Evolutionary conservation across 2,797 vertebrate species (phyloP), one percentile per base, ranked within the genome.

Genomic region (Cephalopachus bancanus): DNA sequence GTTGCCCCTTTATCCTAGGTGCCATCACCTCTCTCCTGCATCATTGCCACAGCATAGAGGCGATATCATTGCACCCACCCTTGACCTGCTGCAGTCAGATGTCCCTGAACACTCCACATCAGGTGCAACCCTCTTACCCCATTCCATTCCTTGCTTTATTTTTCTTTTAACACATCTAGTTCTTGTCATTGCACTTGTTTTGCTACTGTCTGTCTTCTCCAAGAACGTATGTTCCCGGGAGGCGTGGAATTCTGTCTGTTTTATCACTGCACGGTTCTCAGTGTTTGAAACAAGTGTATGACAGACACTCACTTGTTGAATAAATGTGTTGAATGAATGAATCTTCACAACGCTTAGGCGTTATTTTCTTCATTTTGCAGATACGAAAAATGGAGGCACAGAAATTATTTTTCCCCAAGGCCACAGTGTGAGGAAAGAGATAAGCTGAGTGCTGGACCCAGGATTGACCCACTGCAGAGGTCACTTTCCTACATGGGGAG

Each of bases 281-380:
- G 44, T 81, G 57, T 78, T 71, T 69, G 67, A 93, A 93, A 79
- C 9, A 71, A 60, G 14, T 24, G 17, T 24, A 5, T 24, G 22
- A 44, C 37, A 62, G 75, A 6, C 44, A 26, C 15, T 64, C 80
- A 3, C 7, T 55, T 85, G 65, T 86, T 12, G 33, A 74, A 78
- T 44, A 14, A 80, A 33, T 44, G 44, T 44, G 44, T 44, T 33
- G 60, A 78, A 71, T 51, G 49, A 81, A 57, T 30, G 53, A 55
- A 85, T 83, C 16, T 16, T 14, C 14, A 15, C 16, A 51, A n/a
- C 28, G 37, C 83, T 26, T 9, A 30, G 33, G 33, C 33, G 4
- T 64, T 5, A 2, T 49, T 49, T 20, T 78, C 88, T 95, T 75
- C 59, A 87, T 74, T 95, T 93, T 92, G 83, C 33, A 91, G 64